phyloP scores from a whole-genome alignment of 2,888 invertebrate species.

The Acronicta alni region DNA sequence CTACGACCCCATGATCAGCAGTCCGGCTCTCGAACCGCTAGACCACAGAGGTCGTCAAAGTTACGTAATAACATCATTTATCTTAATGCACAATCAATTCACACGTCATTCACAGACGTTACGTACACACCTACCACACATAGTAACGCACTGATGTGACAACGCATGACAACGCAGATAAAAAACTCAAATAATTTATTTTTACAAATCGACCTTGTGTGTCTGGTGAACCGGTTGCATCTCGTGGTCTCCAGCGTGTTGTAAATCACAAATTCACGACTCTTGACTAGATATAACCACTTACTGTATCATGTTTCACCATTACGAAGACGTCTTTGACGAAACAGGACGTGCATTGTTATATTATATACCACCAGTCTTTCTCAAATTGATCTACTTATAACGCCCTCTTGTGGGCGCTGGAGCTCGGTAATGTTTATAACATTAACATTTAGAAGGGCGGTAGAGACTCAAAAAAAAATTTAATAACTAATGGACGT shows the following conservation, averaged over 20 bases:
- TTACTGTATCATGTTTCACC: neutral
- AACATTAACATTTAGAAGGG: too few species aligned
- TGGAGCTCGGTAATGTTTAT: too few species aligned
- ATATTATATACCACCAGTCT: too few species aligned
- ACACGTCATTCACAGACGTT: neutral
- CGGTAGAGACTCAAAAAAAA: too few species aligned
- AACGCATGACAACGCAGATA: neutral
- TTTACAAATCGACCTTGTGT: conserved; percentile 31
- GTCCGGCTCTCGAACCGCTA: too few species aligned
- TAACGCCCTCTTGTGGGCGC: too few species aligned
- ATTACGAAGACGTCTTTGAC: neutral
- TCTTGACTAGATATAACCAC: conserved; percentile 27
- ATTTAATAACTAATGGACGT: too few species aligned
- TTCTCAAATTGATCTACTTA: too few species aligned
- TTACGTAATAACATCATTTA: too few species aligned
- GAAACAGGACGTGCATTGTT: conserved; percentile 14
- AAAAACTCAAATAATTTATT: conserved; percentile 17
- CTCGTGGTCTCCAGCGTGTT: conserved; percentile 6
- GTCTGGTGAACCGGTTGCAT: conserved; percentile 36
- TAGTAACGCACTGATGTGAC: neutral
- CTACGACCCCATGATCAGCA: too few species aligned
- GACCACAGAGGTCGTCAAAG: too few species aligned
- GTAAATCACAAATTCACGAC: conserved; percentile 20
- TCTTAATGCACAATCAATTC: neutral
- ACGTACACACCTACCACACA: neutral